Evolutionary conservation across 2,113 vertebrate genomes (phyloP).

Genomic region (Coregonus clupeaformis): DNA sequence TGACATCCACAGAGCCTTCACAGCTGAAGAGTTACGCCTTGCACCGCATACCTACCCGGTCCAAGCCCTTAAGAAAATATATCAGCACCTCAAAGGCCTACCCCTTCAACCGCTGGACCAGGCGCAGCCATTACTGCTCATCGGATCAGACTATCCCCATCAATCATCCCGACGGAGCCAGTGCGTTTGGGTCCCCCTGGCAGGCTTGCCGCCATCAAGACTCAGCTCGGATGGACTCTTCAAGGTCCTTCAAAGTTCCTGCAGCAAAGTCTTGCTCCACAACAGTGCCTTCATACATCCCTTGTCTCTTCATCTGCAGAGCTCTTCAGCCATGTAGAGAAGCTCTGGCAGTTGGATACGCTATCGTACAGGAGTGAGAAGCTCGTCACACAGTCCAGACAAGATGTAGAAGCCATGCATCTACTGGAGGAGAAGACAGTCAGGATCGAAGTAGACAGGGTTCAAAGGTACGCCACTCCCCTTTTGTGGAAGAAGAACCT

Average conservation of each 20-base stretch:
- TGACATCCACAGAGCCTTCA: too few species aligned
- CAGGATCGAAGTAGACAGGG: neutral
- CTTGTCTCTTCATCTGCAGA: neutral
- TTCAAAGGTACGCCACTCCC: slow-evolving; percentile 17
- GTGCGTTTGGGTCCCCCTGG: neutral
- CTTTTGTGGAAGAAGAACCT: neutral
- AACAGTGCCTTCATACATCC: neutral
- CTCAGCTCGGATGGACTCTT: neutral
- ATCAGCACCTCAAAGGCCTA: neutral
- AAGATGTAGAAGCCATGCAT: too few species aligned
- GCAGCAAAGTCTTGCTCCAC: neutral
- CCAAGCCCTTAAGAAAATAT: too few species aligned
- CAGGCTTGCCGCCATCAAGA: neutral
- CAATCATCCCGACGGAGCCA: neutral
- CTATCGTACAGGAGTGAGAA: slow-evolving; percentile 23
- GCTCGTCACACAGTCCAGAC: neutral
- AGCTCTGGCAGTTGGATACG: slow-evolving; percentile 20
- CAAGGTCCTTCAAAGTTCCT: neutral
- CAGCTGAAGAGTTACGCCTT: too few species aligned
- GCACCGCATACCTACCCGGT: too few species aligned
- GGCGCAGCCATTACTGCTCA: neutral
- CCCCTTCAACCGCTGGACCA: neutral
- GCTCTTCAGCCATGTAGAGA: neutral
- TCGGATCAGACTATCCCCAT: neutral
- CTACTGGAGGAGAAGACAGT: slow-evolving; percentile 4